A percentile compares a stretch with the other conserved stretches of the same genome.
phyloP scores from a whole-genome alignment of 1,140 invertebrate genomes.

The Drosophila ogumai region DNA sequence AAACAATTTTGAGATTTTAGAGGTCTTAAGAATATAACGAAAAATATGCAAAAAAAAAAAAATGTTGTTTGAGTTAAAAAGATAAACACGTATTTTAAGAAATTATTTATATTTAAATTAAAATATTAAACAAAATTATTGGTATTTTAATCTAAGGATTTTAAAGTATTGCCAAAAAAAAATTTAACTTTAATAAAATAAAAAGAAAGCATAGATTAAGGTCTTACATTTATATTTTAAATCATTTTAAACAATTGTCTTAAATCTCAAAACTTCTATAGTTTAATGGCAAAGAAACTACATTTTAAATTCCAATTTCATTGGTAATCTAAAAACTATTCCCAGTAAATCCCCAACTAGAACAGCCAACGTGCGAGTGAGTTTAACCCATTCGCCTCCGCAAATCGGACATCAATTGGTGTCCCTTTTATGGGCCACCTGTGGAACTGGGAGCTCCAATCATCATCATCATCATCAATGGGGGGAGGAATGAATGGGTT shows the following conservation, averaged over 20 bases:
- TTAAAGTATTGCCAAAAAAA: too few relatives aligned
- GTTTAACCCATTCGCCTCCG: conserved; percentile 7
- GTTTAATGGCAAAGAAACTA: neutral
- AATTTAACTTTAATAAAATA: too few relatives aligned
- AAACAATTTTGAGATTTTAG: too few relatives aligned
- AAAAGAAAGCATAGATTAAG: too few relatives aligned
- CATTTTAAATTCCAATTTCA: neutral
- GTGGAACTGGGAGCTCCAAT: conserved; percentile 34
- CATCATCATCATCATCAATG: conserved; percentile 28
- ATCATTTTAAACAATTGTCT: too few relatives aligned
- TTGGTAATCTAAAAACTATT: conserved; percentile 1
- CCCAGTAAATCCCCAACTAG: neutral
- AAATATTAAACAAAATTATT: too few relatives aligned
- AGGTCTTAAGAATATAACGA: too few relatives aligned
- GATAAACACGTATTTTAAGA: too few relatives aligned
- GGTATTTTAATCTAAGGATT: too few relatives aligned
- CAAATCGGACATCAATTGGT: conserved; percentile 33
- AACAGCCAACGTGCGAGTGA: neutral
- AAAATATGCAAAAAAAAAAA: too few relatives aligned
- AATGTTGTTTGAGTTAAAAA: neutral
- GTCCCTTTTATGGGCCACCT: conserved; percentile 59
- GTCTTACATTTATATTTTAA: too few relatives aligned
- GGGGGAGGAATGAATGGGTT: neutral
- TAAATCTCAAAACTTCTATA: neutral
- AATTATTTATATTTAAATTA: too few relatives aligned